Evolutionary conservation across 2,888 invertebrate genomes (phyloP), one percentile per base, ranked within the genome.

Genomic region (Phengaris alcon): DNA sequence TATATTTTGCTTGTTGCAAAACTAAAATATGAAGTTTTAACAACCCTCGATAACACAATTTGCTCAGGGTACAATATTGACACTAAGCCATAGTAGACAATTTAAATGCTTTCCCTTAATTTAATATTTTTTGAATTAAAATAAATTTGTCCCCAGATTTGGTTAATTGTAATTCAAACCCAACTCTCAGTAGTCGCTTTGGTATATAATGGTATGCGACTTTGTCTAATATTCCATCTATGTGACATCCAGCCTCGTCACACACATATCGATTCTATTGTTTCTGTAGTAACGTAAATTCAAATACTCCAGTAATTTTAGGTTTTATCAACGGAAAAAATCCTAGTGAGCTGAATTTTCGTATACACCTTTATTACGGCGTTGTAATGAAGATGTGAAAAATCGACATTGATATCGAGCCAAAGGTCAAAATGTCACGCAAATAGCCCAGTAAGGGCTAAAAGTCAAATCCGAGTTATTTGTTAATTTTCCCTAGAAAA

Each of bases 1-100:
- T 51, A 68, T 68, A 52, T 72, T 69, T 48, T 51, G 70, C 51
- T 54, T 2, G 72, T 22, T 52, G 51, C 72, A 72, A 72, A 72
- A 72, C 72, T 72, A 54, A 54, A 52, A 52, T 72, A 54, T 72
- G 6, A 52, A 70, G 70, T 70, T 52, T 54, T 35, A 72, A 72
- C 72, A 72, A 52, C 35, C 54, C 35, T 54, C 9, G 52, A 54
- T 72, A 72, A 54, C 15, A 72, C 54, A 72, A 72, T 72, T 22
- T 12, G 13, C 51, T 72, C n/a, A 48, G 13, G n/a, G 69, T 69
- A 69, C 44, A 46, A 68, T 3, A 13, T 6, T 46, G 13, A 54
- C 35, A 35, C 46, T 69, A 64, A 35, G 35, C 15, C 51, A 51
- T 51, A 12, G 72, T 35, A 72, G 10, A 72, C 54, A 70, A 70